Evolutionary conservation across 2,113 vertebrate genomes (phyloP), one percentile per base, ranked within the genome.

Genomic region (Sinocyclocheilus maitianheensis): DNA sequence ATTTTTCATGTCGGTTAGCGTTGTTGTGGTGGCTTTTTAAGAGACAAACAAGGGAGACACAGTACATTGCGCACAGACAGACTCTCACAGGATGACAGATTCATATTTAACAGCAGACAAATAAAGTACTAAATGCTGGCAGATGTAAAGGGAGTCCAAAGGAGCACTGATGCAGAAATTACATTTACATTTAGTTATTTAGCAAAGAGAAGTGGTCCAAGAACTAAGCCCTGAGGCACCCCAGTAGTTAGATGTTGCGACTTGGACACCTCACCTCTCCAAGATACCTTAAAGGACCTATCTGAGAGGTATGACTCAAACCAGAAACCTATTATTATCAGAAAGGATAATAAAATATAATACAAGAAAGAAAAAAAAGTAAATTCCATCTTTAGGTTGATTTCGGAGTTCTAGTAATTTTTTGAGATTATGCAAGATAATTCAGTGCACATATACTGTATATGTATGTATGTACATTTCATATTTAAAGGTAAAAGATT

Each of bases 61-160:
- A 79, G 65, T 72, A 72, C 72, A 78, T 85, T 83, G 63, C 37
- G 30, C 51, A 46, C 40, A 85, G 84, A 62, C 55, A 26, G 34
- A 63, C 43, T 85, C 18, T 83, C 58, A 81, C 62, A 74, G 40
- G 62, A 83, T 86, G 30, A 83, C 82, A 75, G 62, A 77, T 83
- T 83, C 22, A 65, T 34, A 82, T 82, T 84, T 48, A 83, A 63
- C 51, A 40, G 26, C n/a, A 82, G 71, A 72, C 26, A 40, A 62
- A 83, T 83, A 51, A 71, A 8, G 81, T 53, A 69, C 40, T 65
- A 67, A 60, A 55, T 18, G 8, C 30, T 67, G 69, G 62, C 74
- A 83, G 63, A 60, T 78, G 77, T 37, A 34, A 43, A 13, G 46
- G 14, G 84, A 30, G 63, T 53, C 3, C 16, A 65, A 37, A 78